These are phyloP conservation scores for Orbicella faveolata DNA, from an alignment of 64 coral and sea anemone species.

Conservation along the genomic window DNA sequence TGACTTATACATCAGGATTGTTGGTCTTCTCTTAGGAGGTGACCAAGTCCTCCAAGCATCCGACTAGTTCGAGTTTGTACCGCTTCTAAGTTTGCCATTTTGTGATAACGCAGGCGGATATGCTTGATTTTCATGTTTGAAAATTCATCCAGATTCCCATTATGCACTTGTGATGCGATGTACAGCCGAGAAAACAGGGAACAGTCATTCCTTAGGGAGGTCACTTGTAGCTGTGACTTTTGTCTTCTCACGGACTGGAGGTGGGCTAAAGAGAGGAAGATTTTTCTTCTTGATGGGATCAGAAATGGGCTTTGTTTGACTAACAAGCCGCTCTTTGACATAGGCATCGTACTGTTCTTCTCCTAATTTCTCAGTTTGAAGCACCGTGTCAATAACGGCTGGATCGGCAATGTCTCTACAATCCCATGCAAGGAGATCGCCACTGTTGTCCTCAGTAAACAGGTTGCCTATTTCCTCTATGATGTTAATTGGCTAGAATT, in stretches of 20 bases:
- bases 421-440: constrained; percentile 15
- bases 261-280: too few relatives aligned
- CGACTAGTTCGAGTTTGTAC: constrained; percentile 57
- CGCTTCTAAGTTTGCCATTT: neutral
- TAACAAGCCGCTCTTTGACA: constrained; percentile 26
- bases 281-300: constrained; percentile 33
- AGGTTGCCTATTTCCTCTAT: neutral
- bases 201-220: too few relatives aligned
- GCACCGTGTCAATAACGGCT: constrained; percentile 8
- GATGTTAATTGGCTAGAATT: too few relatives aligned
- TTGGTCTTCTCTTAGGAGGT: constrained; percentile 12
- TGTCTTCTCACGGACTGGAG: too few relatives aligned
- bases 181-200: too few relatives aligned
- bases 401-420: constrained; percentile 36
- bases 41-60: neutral
- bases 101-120: too few relatives aligned
- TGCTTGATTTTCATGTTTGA: too few relatives aligned
- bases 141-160: too few relatives aligned
- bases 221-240: too few relatives aligned
- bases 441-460: neutral
- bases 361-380: constrained; percentile 9
- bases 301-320: constrained; percentile 15
- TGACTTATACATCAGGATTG: constrained; percentile 27
- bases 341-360: constrained; percentile 1
- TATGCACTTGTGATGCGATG: too few relatives aligned